Conservation (phyloP, 2,113 vertebrate species). For the Ageneiosus marmoratus region DNA sequence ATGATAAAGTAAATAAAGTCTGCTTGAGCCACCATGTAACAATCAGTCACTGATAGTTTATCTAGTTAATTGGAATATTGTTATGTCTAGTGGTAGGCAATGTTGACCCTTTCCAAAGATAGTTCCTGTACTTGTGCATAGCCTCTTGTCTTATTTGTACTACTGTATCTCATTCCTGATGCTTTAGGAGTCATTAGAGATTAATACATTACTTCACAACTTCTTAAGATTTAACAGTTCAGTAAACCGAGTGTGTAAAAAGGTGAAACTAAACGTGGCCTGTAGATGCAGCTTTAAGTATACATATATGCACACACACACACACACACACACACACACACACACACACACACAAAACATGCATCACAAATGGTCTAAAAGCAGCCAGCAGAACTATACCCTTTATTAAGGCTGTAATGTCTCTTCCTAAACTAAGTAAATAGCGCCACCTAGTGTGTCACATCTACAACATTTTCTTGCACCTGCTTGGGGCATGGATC, state of each 20-base stretch:
- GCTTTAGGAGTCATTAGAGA: not conserved
- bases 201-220: not conserved
- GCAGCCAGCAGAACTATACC: not conserved
- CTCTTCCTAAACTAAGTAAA: not conserved
- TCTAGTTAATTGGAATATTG: not conserved
- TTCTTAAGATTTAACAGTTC: conserved; percentile 3
- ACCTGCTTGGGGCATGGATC: conserved; percentile 23
- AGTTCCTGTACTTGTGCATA: not conserved
- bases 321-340: too few species aligned
- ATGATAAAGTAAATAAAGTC: not conserved
- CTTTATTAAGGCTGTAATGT: not conserved
- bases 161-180: not conserved
- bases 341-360: too few species aligned
- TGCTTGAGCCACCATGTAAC: not conserved
- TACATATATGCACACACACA: not conserved
- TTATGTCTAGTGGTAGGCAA: not conserved
- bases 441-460: conserved; percentile 28
- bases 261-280: not conserved
- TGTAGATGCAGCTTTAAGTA: not conserved
- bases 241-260: not conserved
- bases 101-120: not conserved
- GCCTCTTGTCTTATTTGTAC: too few species aligned
- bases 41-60: not conserved
- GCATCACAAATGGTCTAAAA: not conserved
- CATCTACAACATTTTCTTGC: not conserved